A percentile compares a stretch with the other conserved stretches of the same genome.
Evolutionary conservation across 2,113 vertebrate species (phyloP).

Genomic region (Scomber scombrus): DNA sequence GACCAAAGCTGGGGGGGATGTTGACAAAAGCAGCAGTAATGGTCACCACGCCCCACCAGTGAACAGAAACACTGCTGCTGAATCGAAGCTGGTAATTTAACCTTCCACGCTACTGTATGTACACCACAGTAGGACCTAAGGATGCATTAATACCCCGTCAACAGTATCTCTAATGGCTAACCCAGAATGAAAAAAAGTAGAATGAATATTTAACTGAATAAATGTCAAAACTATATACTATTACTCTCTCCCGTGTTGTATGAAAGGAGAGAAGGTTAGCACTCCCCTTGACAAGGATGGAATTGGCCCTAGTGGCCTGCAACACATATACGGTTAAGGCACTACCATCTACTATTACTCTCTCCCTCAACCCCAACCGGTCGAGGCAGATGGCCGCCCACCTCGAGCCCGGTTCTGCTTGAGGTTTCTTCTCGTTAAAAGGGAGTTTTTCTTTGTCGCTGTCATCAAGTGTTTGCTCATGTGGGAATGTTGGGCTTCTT

Average conservation of each 20-base stretch:
- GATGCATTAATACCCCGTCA: conserved; percentile 35
- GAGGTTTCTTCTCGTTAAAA: too few species aligned
- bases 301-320: conserved; percentile 91
- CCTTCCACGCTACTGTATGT: too few species aligned
- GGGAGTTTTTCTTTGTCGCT: too few species aligned
- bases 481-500: too few species aligned
- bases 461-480: too few species aligned
- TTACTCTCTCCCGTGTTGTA: too few species aligned
- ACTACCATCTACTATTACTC: conserved; percentile 98
- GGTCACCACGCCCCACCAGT: conserved; percentile 35
- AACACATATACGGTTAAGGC: conserved; percentile 98
- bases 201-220: background rate
- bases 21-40: conserved; percentile 29
- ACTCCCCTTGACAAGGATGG: conserved; percentile 99
- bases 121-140: background rate
- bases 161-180: background rate
- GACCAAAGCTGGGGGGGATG: conserved; percentile 39
- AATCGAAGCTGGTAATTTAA: conserved; percentile 45
- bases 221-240: too few species aligned
- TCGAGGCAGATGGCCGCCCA: too few species aligned
- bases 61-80: conserved; percentile 56
- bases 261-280: conserved; percentile 99
- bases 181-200: background rate
- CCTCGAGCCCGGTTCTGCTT: too few species aligned
- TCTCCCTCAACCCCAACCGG: too few species aligned